Base-by-base conservation (phyloP, 2,113 vertebrate species). In the Notothenia rossii region DNA sequence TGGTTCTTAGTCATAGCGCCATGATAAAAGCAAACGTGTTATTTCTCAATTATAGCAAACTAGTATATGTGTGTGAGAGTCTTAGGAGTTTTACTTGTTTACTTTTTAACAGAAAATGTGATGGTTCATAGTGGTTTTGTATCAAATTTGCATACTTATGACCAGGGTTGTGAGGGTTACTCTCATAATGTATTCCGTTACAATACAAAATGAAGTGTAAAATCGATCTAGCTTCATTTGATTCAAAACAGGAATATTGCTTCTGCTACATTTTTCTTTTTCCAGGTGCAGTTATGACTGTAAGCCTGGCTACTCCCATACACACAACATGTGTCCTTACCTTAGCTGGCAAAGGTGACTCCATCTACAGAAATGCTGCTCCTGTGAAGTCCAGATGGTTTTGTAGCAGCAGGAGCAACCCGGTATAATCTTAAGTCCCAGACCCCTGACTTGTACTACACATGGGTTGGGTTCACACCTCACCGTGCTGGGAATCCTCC, bases 381-480 rank as follows among this genome's bases (percentile, higher is more conserved):
- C 25, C 17, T 48, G 22, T 54, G 20, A 45, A 61, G 54, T 56
- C 49, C 61, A 80, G 15, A 67, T 49, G 48, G 9, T 17, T 1
- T 69, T 22, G 58, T 43, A 75, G 65, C 60, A 79, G 68, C 25
- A 9, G 45, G 74, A 25, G 45, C 53, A 49, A 59, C 53, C 25
- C 58, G 63, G 54, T 76, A 43, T 18, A 29, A 7, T 56, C 11
- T 75, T 11, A 45, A 55, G 22, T 53, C 43, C 53, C 18, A 56
- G 72, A 75, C 63, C 18, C 61, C 45, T 64, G 11, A 45, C 72
- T 53, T 1, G 5, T 46, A 55, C 10, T 74, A n/a, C 36, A 29
- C 33, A 7, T 74, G 22, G 22, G 22, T 10, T 46, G 50, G 60
- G 72, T 46, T 18, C 36, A 18, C 20, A 75, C 20, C 72, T 22